Evolutionary conservation across 2,797 vertebrate genomes (phyloP), one percentile per base, ranked within the genome.

Genomic region (Pipistrellus pipistrellus): DNA sequence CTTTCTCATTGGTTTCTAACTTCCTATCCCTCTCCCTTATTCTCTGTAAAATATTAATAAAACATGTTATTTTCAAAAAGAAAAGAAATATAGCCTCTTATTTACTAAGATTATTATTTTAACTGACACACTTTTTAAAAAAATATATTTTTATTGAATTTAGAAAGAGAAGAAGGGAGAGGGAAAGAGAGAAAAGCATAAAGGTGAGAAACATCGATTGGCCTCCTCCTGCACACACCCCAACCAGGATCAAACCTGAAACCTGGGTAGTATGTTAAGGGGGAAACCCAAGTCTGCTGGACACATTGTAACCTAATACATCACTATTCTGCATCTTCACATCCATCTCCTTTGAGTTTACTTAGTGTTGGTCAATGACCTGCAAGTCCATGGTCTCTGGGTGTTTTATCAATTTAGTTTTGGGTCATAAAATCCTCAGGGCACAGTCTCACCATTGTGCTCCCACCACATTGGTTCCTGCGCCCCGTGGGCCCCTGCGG

Each of bases 401-500:
- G 41, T 38, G 73, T 27, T 15, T 62, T 32, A 51, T 8, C 7
- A n/a, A 14, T n/a, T 21, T 41, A 27, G 35, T 51, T 55, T 38
- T 2, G 35, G n/a, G 15, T 48, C 55, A 21, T 25, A 11, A 57
- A 38, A 7, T 53, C 3, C 14, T 51, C 15, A 68, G 35, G 35
- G 66, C 18, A 20, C 3, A 4, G 6, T 44, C 57, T 85, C 11
- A n/a, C 13, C 0, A 0, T 3, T 20, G 11, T 5, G 6, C n/a
- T 46, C 14, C 6, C 38, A 69, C 64, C 64, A 8, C 15, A 66
- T 6, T 8, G 8, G n/a, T 66, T 32, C 17, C 8, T 0, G 13
- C 1, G 48, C 59, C 59, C 68, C 8, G 38, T 10, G 32, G 25
- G 64, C 3, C 27, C 44, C 15, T 44, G 14, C 8, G 20, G 30